A percentile compares a stretch with the other conserved stretches of the same genome.
These are phyloP conservation scores for Phyllostomus discolor DNA, from an alignment of 2,113 vertebrate species.

Conservation along the genomic window DNA sequence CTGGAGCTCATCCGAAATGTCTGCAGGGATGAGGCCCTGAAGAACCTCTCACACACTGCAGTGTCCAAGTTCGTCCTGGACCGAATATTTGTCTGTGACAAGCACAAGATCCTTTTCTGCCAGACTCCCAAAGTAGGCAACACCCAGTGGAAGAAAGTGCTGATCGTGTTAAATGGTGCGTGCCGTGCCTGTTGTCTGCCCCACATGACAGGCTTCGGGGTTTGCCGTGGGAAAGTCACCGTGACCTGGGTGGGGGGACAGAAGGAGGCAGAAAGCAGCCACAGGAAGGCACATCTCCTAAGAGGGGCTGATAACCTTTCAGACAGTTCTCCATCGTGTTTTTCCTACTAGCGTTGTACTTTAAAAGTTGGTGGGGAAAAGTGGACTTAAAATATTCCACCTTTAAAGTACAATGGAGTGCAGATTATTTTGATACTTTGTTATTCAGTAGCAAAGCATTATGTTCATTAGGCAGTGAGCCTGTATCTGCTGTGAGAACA, in stretches of 20 bases:
- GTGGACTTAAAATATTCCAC: too few species aligned
- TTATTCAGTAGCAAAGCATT: too few species aligned
- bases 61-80: conserved; percentile 96
- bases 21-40: conserved; percentile 87
- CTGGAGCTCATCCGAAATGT: conserved; percentile 85
- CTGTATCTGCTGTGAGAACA: too few species aligned
- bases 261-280: neutral
- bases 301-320: neutral
- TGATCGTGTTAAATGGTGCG: conserved; percentile 96
- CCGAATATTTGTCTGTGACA: conserved; percentile 98
- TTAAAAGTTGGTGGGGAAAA: neutral
- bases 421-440: too few species aligned
- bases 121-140: conserved; percentile 99
- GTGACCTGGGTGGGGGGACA: neutral
- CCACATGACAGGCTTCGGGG: fast-evolving
- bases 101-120: conserved; percentile 97
- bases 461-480: too few species aligned
- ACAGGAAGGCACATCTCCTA: neutral
- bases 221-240: neutral
- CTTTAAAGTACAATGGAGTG: too few species aligned
- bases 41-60: conserved; percentile 89
- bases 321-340: neutral
- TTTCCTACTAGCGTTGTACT: fast-evolving
- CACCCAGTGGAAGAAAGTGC: conserved; percentile 99
- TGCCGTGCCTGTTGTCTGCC: neutral